A percentile compares a stretch with the other conserved stretches of the same genome.
Evolutionary conservation across 2,113 vertebrate species (phyloP).

Genomic region (Egretta garzetta): DNA sequence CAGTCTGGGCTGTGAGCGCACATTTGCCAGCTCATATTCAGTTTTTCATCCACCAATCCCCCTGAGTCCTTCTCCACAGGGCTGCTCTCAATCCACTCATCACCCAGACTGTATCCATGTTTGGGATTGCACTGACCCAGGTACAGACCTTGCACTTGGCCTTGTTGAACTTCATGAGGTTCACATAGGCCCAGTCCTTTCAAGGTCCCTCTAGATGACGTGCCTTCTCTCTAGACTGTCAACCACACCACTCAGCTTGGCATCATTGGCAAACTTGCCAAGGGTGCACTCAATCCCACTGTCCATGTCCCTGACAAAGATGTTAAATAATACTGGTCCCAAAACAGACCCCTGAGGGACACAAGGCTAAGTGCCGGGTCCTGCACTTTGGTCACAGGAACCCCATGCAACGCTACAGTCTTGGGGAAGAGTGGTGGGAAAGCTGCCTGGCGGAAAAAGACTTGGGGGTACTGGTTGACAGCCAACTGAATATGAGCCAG

Average conservation of each 20-base stretch:
- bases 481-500: no score
- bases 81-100: background rate
- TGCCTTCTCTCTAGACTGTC: background rate
- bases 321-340: background rate
- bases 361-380: no score
- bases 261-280: background rate
- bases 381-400: no score
- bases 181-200: fast-evolving
- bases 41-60: background rate
- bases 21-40: background rate
- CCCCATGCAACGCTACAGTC: no score
- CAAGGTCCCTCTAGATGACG: background rate
- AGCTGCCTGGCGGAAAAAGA: no score
- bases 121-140: background rate
- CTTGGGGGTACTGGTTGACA: no score
- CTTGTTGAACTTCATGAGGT: background rate
- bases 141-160: background rate
- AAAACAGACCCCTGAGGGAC: fast-evolving
- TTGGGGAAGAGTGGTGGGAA: no score
- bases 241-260: background rate
- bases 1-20: background rate
- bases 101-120: background rate
- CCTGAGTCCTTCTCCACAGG: background rate
- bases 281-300: background rate
- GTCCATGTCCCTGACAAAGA: background rate